These are phyloP conservation scores for Jordanella pulchra DNA, from an alignment of 2,797 vertebrate genomes.

Conservation along the genomic window DNA sequence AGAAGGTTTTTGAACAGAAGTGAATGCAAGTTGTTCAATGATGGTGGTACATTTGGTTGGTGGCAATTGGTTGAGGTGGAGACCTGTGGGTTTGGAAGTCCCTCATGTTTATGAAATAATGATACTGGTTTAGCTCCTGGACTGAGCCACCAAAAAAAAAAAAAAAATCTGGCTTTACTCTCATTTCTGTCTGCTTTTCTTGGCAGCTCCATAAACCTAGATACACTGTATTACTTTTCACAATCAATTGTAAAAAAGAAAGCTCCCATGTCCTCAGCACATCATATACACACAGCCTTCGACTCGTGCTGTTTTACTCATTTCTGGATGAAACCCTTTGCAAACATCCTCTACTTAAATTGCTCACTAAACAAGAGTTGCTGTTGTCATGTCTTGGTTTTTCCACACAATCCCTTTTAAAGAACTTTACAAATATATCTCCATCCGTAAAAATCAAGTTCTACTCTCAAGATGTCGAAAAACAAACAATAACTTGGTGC, in stretches of 20 bases:
- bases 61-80: conserved; percentile 54
- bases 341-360: conserved; percentile 7
- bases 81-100: conserved; percentile 60
- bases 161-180: conserved; percentile 53
- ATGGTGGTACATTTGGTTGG: conserved; percentile 42
- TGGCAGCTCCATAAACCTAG: conserved; percentile 61
- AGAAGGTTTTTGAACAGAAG: conserved; percentile 39
- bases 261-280: conserved; percentile 25
- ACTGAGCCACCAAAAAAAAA: conserved; percentile 50
- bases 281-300: conserved; percentile 37
- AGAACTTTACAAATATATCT: neutral
- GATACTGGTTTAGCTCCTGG: conserved; percentile 59
- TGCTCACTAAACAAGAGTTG: neutral
- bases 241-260: conserved; percentile 62
- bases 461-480: neutral
- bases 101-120: conserved; percentile 75
- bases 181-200: conserved; percentile 55
- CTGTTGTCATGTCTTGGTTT: neutral
- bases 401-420: neutral
- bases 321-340: conserved; percentile 12
- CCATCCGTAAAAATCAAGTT: neutral
- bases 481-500: neutral
- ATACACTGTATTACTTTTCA: conserved; percentile 69
- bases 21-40: conserved; percentile 39
- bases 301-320: conserved; percentile 57